Conservation (phyloP, 2,797 vertebrate species). For the Morelia viridis region DNA sequence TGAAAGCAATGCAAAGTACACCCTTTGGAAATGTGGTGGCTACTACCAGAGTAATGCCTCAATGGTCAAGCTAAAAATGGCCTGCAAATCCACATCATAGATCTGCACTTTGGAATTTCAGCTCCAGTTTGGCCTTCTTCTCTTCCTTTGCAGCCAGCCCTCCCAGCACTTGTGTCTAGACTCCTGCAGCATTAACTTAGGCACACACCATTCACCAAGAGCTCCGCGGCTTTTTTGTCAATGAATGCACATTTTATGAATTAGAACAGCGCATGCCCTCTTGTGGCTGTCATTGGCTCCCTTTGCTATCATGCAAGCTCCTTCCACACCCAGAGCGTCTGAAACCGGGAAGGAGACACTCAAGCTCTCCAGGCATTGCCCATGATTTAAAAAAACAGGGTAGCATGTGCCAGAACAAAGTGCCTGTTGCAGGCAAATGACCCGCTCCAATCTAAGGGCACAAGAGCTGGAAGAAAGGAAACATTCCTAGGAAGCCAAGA, state of each 20-base stretch:
- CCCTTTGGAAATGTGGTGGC: neutral
- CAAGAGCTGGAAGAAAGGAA: neutral
- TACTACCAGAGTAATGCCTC: neutral
- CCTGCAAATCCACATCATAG: neutral
- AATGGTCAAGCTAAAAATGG: neutral
- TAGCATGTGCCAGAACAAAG: neutral
- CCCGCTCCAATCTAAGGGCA: slow-evolving; percentile 1
- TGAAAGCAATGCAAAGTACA: neutral
- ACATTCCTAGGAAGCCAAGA: neutral
- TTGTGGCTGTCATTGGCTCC: slow-evolving; percentile 59
- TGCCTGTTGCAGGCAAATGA: neutral
- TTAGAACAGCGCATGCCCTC: slow-evolving; percentile 66
- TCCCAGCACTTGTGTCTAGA: neutral
- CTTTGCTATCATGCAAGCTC: slow-evolving; percentile 29
- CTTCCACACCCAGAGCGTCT: neutral
- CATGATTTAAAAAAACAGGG: slow-evolving; percentile 13
- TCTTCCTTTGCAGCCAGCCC: neutral
- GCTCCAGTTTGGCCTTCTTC: neutral
- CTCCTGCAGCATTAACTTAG: slow-evolving; percentile 48
- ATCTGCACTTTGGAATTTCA: neutral
- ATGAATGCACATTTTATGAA: slow-evolving; percentile 72
- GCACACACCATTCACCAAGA: slow-evolving; percentile 64
- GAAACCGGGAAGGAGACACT: no score
- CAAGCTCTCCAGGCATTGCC: neutral
- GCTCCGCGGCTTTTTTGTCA: slow-evolving; percentile 55